These are phyloP conservation scores for Danio albolineatus DNA, from an alignment of 2,797 vertebrate genomes.

Conservation along the genomic window DNA sequence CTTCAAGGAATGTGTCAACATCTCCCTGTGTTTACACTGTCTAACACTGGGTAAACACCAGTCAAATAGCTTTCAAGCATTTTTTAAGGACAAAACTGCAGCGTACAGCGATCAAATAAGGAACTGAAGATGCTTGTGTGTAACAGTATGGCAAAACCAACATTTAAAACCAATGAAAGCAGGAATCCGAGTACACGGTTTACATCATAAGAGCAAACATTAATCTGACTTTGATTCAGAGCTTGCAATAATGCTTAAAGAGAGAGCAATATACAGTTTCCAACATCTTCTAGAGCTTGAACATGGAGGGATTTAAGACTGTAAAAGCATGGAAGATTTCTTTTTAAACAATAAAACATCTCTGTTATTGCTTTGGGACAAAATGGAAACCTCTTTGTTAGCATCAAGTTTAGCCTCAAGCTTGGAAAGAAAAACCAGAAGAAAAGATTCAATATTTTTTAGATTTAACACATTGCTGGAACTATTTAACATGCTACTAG, in stretches of 20 bases:
- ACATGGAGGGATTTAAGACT: background rate
- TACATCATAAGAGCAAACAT: background rate
- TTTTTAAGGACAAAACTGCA: background rate
- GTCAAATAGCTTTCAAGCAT: constrained; percentile 22
- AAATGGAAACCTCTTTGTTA: too few species aligned
- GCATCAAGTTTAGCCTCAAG: too few species aligned
- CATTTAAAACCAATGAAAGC: background rate
- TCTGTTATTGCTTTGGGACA: too few species aligned
- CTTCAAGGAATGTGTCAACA: constrained; percentile 18
- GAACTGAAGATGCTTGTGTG: background rate
- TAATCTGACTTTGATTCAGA: background rate
- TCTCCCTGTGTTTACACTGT: background rate
- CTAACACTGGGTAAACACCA: background rate
- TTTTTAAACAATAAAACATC: background rate
- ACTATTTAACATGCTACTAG: too few species aligned
- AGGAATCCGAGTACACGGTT: background rate
- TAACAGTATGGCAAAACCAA: background rate
- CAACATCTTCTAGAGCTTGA: background rate
- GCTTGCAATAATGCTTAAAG: background rate
- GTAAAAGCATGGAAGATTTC: background rate
- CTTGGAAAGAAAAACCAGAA: too few species aligned
- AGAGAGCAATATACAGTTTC: background rate
- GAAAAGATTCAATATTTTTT: too few species aligned
- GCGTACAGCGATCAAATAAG: background rate
- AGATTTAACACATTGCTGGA: too few species aligned